A percentile compares a stretch with the other conserved stretches of the same genome.
phyloP scores from a whole-genome alignment of 1,140 invertebrate species.

The Orussus abietinus region DNA sequence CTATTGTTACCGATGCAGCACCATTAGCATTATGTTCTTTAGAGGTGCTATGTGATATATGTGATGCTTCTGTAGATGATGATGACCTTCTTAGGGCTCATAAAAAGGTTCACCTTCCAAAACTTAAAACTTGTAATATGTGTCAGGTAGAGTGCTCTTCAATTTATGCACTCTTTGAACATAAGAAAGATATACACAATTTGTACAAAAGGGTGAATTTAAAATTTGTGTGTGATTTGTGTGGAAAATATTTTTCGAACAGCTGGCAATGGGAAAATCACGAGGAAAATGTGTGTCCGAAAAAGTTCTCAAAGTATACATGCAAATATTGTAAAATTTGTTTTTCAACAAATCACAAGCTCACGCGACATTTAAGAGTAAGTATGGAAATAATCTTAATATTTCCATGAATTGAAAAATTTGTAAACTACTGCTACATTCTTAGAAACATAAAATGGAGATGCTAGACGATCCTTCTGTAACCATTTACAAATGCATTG shows the following conservation, averaged over 20 bases:
- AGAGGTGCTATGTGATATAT: slow-evolving; percentile 21
- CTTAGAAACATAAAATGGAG: slow-evolving; percentile 33
- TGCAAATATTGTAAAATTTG: slow-evolving; percentile 28
- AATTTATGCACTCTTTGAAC: slow-evolving; percentile 29
- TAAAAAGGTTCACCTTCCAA: slow-evolving; percentile 23
- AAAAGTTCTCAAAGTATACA: slow-evolving; percentile 22
- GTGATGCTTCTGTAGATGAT: slow-evolving; percentile 25
- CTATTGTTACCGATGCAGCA: neutral
- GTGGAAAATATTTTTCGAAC: slow-evolving; percentile 31
- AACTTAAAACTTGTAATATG: slow-evolving; percentile 20
- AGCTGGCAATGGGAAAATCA: slow-evolving; percentile 31
- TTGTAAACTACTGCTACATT: neutral
- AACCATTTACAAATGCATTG: slow-evolving; percentile 26
- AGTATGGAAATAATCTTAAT: slow-evolving; percentile 1
- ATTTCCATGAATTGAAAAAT: neutral
- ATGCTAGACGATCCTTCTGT: slow-evolving; percentile 30
- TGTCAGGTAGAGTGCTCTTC: slow-evolving; percentile 26
- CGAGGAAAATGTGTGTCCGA: slow-evolving; percentile 24
- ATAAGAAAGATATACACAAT: slow-evolving; percentile 25
- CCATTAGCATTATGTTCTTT: neutral
- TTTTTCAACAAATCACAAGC: slow-evolving; percentile 28
- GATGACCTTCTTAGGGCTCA: slow-evolving; percentile 21
- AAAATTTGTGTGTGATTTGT: slow-evolving; percentile 30
- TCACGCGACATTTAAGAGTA: slow-evolving; percentile 28
- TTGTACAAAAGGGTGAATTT: slow-evolving; percentile 25